Evolutionary conservation across 2,797 vertebrate species (phyloP).

Genomic region (Acomys russatus): DNA sequence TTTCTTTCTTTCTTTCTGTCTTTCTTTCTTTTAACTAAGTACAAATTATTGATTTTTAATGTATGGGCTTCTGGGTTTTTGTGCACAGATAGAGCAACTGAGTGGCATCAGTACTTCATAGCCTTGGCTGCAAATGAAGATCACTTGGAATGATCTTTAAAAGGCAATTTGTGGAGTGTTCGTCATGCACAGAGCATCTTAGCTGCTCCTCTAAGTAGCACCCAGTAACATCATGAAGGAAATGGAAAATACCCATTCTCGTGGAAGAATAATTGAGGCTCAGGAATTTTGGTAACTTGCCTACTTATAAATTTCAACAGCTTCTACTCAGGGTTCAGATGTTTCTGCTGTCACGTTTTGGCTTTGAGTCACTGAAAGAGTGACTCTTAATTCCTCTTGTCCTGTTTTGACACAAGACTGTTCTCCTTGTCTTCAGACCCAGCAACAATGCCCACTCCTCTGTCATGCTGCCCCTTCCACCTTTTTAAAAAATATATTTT

Average conservation of each 20-base stretch:
- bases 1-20: not conserved
- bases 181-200: conserved; percentile 17
- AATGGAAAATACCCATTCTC: not conserved
- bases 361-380: not conserved
- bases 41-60: conserved; percentile 33
- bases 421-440: not conserved
- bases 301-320: not conserved
- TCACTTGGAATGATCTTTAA: conserved; percentile 39
- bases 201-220: conserved; percentile 21
- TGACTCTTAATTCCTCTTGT: not conserved
- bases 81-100: conserved; percentile 50
- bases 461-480: not conserved
- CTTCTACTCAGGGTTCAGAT: not conserved
- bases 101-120: not conserved
- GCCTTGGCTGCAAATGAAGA: conserved; percentile 45
- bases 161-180: conserved; percentile 46
- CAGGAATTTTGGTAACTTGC: conserved; percentile 23
- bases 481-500: no score
- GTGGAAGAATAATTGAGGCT: conserved; percentile 35
- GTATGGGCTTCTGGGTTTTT: conserved; percentile 1
- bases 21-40: not conserved
- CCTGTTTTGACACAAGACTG: not conserved
- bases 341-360: not conserved
- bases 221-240: not conserved
- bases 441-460: not conserved